These are phyloP conservation scores for Spodoptera frugiperda DNA, from an alignment of 1,140 invertebrate genomes.

Conservation along the genomic window DNA sequence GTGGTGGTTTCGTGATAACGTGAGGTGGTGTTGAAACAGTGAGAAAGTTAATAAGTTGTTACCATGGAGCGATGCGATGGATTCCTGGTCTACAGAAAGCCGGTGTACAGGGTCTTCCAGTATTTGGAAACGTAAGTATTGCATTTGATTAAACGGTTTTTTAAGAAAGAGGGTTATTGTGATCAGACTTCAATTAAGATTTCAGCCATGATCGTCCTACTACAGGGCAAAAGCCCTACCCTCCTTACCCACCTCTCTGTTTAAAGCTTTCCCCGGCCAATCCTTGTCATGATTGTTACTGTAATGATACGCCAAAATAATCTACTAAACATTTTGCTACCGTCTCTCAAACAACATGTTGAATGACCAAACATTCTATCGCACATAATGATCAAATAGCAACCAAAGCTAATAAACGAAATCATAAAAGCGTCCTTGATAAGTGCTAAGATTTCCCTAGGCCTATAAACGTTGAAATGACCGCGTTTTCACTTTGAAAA, in stretches of 20 bases:
- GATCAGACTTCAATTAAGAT: too few relatives aligned
- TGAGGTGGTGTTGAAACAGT: constrained; percentile 48
- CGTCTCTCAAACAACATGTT: background rate
- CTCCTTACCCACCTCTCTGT: too few relatives aligned
- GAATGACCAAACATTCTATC: too few relatives aligned
- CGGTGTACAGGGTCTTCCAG: constrained; percentile 92
- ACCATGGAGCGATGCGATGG: constrained; percentile 89
- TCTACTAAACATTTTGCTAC: background rate
- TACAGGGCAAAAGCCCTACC: too few relatives aligned
- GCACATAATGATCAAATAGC: too few relatives aligned
- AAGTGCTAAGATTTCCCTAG: background rate
- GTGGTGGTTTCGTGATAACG: constrained; percentile 49
- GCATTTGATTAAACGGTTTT: background rate
- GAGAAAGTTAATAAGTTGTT: constrained; percentile 62
- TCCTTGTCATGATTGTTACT: too few relatives aligned
- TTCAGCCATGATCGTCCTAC: too few relatives aligned
- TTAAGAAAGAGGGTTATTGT: too few relatives aligned
- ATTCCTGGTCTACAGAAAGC: constrained; percentile 91
- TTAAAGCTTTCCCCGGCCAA: too few relatives aligned
- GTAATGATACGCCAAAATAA: background rate
- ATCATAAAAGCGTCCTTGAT: constrained; percentile 17
- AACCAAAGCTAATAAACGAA: too few relatives aligned
- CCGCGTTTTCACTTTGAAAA: constrained; percentile 11
- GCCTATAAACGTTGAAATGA: background rate
- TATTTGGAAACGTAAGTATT: constrained; percentile 91